These are phyloP conservation scores for Orgyia antiqua DNA, from an alignment of 2,888 invertebrate genomes.

Conservation along the genomic window DNA sequence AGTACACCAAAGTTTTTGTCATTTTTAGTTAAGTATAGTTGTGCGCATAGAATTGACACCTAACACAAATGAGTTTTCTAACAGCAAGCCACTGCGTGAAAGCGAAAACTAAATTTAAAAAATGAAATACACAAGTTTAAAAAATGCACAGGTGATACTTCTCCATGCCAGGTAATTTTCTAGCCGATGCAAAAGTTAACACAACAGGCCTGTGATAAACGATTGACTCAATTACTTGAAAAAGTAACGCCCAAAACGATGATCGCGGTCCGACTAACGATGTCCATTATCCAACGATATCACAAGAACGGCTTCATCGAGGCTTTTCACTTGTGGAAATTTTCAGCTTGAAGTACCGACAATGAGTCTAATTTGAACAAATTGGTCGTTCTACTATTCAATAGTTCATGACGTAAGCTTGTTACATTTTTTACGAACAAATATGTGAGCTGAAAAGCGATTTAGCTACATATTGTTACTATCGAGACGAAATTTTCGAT, in stretches of 20 bases:
- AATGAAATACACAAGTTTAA: too few relatives aligned
- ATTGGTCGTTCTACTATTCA: slow-evolving; percentile 32
- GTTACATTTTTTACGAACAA: slow-evolving; percentile 8
- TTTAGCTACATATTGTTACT: not conserved
- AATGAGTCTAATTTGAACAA: slow-evolving; percentile 50
- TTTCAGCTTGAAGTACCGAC: slow-evolving; percentile 32
- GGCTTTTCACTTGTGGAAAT: slow-evolving; percentile 42
- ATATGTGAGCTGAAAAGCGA: slow-evolving; percentile 2
- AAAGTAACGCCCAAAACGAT: slow-evolving; percentile 68
- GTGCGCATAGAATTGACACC: too few relatives aligned
- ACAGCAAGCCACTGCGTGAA: too few relatives aligned
- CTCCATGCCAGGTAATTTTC: slow-evolving; percentile 36
- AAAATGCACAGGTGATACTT: too few relatives aligned
- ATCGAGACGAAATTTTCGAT: not conserved
- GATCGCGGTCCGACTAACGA: slow-evolving; percentile 64
- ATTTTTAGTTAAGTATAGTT: too few relatives aligned
- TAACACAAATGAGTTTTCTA: too few relatives aligned
- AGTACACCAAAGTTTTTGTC: too few relatives aligned
- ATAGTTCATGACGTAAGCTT: slow-evolving; percentile 19
- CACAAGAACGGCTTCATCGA: slow-evolving; percentile 37
- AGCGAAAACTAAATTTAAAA: too few relatives aligned
- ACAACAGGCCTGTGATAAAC: slow-evolving; percentile 75
- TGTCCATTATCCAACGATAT: slow-evolving; percentile 63
- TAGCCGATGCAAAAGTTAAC: slow-evolving; percentile 61
- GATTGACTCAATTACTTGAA: slow-evolving; percentile 77